Evolutionary conservation across 1,140 invertebrate species (phyloP).

Genomic region (Trigoniulus corallinus): DNA sequence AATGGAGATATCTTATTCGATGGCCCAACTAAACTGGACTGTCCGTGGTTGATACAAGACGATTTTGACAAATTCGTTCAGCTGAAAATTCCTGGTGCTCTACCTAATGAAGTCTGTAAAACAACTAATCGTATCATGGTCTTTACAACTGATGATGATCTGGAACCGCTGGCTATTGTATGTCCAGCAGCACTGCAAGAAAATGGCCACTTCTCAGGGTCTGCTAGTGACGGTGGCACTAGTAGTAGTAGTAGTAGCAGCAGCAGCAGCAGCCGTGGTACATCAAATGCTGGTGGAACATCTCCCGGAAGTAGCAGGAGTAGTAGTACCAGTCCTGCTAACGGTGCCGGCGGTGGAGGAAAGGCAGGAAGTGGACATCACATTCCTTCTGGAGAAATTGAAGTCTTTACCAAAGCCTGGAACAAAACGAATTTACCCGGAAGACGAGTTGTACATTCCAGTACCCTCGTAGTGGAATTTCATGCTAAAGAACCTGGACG

Average conservation of each 20-base stretch:
- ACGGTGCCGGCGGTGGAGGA: not conserved
- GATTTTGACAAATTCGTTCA: not conserved
- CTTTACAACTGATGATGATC: slow-evolving; percentile 11
- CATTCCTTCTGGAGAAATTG: slow-evolving; percentile 2
- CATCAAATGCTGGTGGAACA: not conserved
- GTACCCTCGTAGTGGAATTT: slow-evolving; percentile 6
- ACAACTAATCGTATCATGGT: slow-evolving; percentile 14
- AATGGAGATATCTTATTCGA: slow-evolving; percentile 22
- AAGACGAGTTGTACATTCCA: not conserved
- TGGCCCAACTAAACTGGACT: slow-evolving; percentile 20
- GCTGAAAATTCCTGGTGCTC: not conserved
- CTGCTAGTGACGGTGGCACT: too few relatives aligned
- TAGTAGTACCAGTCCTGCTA: not conserved
- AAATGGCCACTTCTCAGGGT: not conserved
- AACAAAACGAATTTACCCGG: slow-evolving; percentile 4
- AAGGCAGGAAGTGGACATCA: not conserved
- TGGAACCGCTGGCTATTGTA: slow-evolving; percentile 12
- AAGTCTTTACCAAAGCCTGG: slow-evolving; percentile 4
- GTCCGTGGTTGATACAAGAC: slow-evolving; percentile 6
- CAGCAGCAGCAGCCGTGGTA: too few relatives aligned
- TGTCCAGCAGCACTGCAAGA: slow-evolving; percentile 10
- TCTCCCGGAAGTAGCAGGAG: not conserved
- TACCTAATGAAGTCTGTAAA: slow-evolving; percentile 10
- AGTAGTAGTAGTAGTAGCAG: too few relatives aligned
- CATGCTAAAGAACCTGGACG: slow-evolving; percentile 1